Evolutionary conservation across 2,113 vertebrate genomes (phyloP).

Genomic region (Dicrurus megarhynchus): DNA sequence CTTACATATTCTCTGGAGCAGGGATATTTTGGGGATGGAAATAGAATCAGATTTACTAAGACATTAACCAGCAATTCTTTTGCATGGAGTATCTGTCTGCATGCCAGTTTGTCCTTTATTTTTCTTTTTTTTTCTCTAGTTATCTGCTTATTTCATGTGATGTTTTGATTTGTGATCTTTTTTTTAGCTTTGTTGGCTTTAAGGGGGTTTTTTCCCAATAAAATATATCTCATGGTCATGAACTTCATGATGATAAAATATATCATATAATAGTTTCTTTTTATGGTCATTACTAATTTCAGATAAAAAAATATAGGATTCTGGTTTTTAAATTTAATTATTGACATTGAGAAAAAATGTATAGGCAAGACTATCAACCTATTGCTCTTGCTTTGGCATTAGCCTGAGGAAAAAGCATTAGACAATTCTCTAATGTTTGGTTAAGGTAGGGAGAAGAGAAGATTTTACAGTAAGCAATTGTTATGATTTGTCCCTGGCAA

Average conservation of each 20-base stretch:
- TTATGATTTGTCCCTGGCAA: background rate
- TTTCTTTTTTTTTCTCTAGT: fast-evolving
- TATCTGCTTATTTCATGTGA: background rate
- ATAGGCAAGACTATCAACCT: background rate
- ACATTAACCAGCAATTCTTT: background rate
- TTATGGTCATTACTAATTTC: background rate
- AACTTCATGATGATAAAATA: background rate
- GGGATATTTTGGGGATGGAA: background rate
- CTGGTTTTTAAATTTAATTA: background rate
- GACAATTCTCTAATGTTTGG: background rate
- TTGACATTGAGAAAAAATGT: background rate
- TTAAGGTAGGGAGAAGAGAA: background rate
- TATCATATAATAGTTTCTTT: background rate
- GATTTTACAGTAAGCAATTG: background rate
- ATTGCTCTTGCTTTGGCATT: background rate
- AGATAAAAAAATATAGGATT: background rate
- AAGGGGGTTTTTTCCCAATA: background rate
- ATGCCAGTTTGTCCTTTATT: background rate
- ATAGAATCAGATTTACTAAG: background rate
- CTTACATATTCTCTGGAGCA: background rate
- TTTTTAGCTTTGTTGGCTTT: background rate
- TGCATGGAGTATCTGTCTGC: background rate
- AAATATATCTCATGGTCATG: background rate
- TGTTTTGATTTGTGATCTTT: background rate
- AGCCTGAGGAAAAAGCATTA: background rate